phyloP scores from a whole-genome alignment of 1,140 invertebrate species.

The Leptestheria dahalacensis region DNA sequence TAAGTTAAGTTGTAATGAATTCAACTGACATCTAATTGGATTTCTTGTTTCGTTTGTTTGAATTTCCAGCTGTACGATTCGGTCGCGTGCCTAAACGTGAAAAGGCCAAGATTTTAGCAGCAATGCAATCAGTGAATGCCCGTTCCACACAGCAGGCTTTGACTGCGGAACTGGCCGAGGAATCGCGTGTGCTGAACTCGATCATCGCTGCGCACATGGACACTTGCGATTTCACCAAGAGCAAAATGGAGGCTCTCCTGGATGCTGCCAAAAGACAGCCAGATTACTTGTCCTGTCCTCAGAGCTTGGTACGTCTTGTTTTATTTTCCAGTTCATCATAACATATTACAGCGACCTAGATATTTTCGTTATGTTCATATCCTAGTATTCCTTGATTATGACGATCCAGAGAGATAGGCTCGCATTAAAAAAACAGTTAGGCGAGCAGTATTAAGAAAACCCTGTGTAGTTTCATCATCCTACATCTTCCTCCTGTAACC shows the following conservation, averaged over 20 bases:
- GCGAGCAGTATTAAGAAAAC: too few relatives aligned
- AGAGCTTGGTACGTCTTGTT: conserved; percentile 48
- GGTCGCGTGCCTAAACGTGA: conserved; percentile 97
- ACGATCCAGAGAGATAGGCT: too few relatives aligned
- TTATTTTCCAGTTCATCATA: background rate
- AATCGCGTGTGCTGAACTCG: conserved; percentile 59
- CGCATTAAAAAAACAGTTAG: too few relatives aligned
- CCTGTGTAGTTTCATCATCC: too few relatives aligned
- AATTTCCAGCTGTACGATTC: conserved; percentile 81
- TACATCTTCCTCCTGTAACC: too few relatives aligned
- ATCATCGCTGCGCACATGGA: conserved; percentile 83
- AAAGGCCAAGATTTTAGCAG: conserved; percentile 94
- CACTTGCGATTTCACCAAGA: conserved; percentile 87
- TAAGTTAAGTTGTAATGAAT: too few relatives aligned
- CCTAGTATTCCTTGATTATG: too few relatives aligned
- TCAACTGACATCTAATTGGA: background rate
- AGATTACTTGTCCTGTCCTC: conserved; percentile 67
- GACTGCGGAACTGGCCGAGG: conserved; percentile 78
- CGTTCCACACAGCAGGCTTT: conserved; percentile 78
- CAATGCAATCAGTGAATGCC: conserved; percentile 88
- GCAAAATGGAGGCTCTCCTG: conserved; percentile 74
- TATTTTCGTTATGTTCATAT: too few relatives aligned
- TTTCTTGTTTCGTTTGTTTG: conserved; percentile 14
- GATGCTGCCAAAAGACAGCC: conserved; percentile 60
- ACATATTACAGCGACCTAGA: too few relatives aligned